These are phyloP conservation scores for Hermetia illucens DNA, from an alignment of 1,140 invertebrate genomes.

Conservation along the genomic window DNA sequence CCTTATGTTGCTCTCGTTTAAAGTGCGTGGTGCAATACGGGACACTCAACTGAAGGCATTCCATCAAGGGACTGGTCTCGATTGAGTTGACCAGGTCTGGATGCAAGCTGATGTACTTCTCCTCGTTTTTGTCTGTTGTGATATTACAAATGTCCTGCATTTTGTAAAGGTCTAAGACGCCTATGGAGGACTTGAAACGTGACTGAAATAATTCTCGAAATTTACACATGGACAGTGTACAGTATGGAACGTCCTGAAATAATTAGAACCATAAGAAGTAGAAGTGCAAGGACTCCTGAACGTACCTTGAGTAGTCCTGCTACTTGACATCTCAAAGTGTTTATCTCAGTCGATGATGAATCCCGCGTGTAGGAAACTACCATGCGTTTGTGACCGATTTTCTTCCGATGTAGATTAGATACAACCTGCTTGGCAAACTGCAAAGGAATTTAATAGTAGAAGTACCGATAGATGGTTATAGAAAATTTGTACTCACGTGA, in stretches of 20 bases:
- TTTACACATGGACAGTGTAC: conserved; percentile 66
- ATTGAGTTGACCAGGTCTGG: conserved; percentile 33
- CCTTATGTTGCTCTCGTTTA: conserved; percentile 33
- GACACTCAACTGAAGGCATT: conserved; percentile 37
- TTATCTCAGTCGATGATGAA: conserved; percentile 43
- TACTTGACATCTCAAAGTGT: conserved; percentile 48
- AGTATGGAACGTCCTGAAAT: conserved; percentile 52
- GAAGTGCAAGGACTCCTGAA: conserved; percentile 1
- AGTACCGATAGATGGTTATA: not conserved
- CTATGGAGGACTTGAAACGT: conserved; percentile 62
- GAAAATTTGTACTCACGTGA: conserved; percentile 16
- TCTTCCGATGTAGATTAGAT: conserved; percentile 65
- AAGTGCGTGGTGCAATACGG: conserved; percentile 49
- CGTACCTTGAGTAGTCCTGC: conserved; percentile 42
- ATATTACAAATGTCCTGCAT: conserved; percentile 66
- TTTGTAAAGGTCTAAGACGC: conserved; percentile 67
- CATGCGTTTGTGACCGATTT: conserved; percentile 70
- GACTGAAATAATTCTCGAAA: conserved; percentile 75
- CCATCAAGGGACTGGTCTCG: conserved; percentile 23
- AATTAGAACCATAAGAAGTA: no score
- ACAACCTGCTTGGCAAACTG: conserved; percentile 61
- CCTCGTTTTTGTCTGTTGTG: conserved; percentile 45
- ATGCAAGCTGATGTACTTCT: conserved; percentile 51
- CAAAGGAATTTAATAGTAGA: no score
- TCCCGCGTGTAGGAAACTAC: conserved; percentile 57